Evolutionary conservation across 1,140 invertebrate species (phyloP), one percentile per base, ranked within the genome.

Genomic region (Rhyzopertha dominica): DNA sequence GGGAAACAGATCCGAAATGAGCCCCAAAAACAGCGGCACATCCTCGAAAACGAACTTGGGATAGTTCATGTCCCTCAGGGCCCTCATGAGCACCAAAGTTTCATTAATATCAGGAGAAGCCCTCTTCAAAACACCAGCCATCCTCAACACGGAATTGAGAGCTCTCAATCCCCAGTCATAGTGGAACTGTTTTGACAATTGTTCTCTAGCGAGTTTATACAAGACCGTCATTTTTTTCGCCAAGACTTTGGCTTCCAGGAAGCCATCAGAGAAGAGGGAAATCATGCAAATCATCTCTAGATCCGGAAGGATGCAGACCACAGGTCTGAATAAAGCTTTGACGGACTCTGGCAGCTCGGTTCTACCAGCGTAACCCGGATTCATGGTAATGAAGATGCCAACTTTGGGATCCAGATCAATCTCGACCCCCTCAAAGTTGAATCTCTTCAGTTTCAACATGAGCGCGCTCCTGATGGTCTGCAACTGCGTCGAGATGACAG

Each of bases 351-450:
- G 90, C 19, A 95, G 68, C 60, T 94, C 88, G 0, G 88, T 93
- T 31, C 89, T 77, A 1, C 90, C 88, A 0, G 88, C 87, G 63
- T 94, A 92, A 4, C 88, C 90, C 0, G 89, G 89, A 74, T 94
- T 94, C 88, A 95, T 93, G 5, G 90, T 94, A 26, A 94, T 91
- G 61, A 95, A 95, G 38, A 94, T 84, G 1, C 90, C 90, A 10
- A 93, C 84, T 71, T 90, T 88, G 5, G 72, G 67, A 66, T 95
- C 87, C 57, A 95, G 58, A 5, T 68, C 69, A 32, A 94, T 92
- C 55, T 91, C 84, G 60, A 82, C 76, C 2, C 82, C 84, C 71
- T 92, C 89, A 72, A 94, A 94, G 81, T 80, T 76, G 62, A 93
- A 91, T 52, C 75, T 68, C 39, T 79, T 78, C 1, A 84, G 62